Evolutionary conservation across 2,888 invertebrate species (phyloP).

Genomic region (Sinelater perroti): DNA sequence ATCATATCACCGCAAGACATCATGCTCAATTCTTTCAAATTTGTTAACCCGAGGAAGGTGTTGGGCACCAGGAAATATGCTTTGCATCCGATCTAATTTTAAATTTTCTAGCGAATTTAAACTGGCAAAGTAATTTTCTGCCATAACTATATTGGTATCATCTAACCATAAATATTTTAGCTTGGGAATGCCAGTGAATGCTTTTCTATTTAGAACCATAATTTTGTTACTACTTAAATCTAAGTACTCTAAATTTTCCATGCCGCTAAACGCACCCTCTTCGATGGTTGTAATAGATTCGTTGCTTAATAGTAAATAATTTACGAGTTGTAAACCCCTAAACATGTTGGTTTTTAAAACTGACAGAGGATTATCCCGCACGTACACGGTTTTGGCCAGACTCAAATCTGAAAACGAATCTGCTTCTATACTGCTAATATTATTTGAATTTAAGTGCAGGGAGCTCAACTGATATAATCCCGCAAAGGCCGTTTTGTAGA

Average conservation of each 20-base stretch:
- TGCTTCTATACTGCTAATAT: slow-evolving; percentile 27
- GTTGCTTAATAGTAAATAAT: slow-evolving; percentile 13
- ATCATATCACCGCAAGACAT: neutral
- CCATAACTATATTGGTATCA: no score
- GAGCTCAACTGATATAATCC: slow-evolving; percentile 54
- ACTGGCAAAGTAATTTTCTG: no score
- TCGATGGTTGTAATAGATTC: neutral
- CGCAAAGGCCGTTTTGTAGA: slow-evolving; percentile 56
- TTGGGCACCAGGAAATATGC: neutral
- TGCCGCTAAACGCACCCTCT: neutral
- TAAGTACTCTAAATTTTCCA: neutral
- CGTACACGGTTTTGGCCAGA: neutral
- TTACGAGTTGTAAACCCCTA: slow-evolving; percentile 3
- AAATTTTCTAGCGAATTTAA: no score
- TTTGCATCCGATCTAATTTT: no score
- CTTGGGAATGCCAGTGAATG: neutral
- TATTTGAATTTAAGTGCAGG: slow-evolving; percentile 58
- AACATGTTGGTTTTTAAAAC: neutral
- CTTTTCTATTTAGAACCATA: neutral
- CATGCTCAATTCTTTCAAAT: neutral
- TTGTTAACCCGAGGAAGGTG: neutral
- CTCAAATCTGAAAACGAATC: slow-evolving; percentile 16
- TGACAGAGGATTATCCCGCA: slow-evolving; percentile 4
- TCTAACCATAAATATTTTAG: neutral
- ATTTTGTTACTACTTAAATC: neutral